These are phyloP conservation scores for Ophraella communa DNA, from an alignment of 2,888 invertebrate genomes.

Conservation along the genomic window DNA sequence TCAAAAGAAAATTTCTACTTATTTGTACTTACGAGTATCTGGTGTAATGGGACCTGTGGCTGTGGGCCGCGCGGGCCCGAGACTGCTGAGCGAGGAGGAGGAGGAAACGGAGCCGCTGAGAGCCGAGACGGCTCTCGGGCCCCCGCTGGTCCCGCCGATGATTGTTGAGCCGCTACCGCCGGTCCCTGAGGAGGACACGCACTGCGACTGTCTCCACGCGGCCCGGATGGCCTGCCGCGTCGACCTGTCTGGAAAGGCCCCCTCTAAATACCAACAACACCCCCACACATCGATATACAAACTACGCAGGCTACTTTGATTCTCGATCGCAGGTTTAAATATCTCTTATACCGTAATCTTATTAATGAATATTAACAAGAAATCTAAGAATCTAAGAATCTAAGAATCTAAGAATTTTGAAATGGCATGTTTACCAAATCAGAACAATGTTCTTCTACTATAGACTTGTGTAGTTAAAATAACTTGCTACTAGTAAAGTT, in stretches of 20 bases:
- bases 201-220: slow-evolving; percentile 87
- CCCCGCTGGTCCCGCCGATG: slow-evolving; percentile 59
- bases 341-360: not conserved
- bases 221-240: slow-evolving; percentile 84
- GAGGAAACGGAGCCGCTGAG: slow-evolving; percentile 79
- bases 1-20: not conserved
- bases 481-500: no score
- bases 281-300: slow-evolving; percentile 53
- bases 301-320: slow-evolving; percentile 29
- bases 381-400: no score
- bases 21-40: slow-evolving; percentile 68
- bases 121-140: slow-evolving; percentile 75
- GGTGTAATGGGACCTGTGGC: slow-evolving; percentile 73
- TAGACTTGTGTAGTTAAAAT: no score
- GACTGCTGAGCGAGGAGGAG: slow-evolving; percentile 71
- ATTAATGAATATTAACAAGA: no score
- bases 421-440: no score
- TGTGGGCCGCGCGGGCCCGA: slow-evolving; percentile 67
- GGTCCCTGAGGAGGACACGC: slow-evolving; percentile 73
- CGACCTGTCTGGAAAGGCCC: slow-evolving; percentile 82
- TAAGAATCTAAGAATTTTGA: no score
- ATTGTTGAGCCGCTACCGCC: slow-evolving; percentile 46
- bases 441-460: no score
- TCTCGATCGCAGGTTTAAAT: not conserved
- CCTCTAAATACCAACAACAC: slow-evolving; percentile 62